Percentiles rank a stretch among this genome's conserved stretches.
phyloP scores from a whole-genome alignment of 1,140 invertebrate genomes.

The Microplitis demolitor region DNA sequence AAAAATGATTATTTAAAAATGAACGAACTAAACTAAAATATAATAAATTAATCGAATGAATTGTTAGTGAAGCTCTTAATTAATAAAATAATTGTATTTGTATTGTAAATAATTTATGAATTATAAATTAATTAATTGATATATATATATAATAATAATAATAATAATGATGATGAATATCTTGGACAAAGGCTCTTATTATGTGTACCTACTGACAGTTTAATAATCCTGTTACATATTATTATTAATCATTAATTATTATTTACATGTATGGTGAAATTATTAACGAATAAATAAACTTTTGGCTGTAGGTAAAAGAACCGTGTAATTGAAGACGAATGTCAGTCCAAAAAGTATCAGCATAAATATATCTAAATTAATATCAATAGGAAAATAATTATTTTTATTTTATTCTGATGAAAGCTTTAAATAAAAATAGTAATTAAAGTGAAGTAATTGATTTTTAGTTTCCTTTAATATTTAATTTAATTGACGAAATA shows the following conservation, averaged over 20 bases:
- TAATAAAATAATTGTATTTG: constrained; percentile 2
- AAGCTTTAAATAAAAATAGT: not conserved
- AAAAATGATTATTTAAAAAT: not conserved
- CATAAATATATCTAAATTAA: constrained; percentile 48
- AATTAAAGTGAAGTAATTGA: too few species aligned
- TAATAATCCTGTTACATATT: constrained; percentile 19
- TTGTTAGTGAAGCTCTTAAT: not conserved
- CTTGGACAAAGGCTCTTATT: not conserved
- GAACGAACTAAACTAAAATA: not conserved
- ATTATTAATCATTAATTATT: too few species aligned
- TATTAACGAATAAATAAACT: constrained; percentile 27
- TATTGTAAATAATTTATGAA: constrained; percentile 18
- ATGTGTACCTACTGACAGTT: constrained; percentile 2
- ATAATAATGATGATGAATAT: too few species aligned
- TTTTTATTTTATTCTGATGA: not conserved
- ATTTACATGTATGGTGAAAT: not conserved
- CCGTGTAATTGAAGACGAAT: constrained; percentile 54
- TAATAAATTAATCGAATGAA: not conserved
- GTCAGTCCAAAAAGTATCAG: constrained; percentile 45
- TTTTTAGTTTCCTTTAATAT: too few species aligned
- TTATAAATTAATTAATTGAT: not conserved
- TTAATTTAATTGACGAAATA: too few species aligned
- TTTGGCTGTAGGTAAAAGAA: constrained; percentile 46
- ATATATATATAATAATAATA: too few species aligned
- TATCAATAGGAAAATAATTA: constrained; percentile 34